Conservation (phyloP, 2,113 vertebrate genomes). For the Mormyrus iriodes region DNA sequence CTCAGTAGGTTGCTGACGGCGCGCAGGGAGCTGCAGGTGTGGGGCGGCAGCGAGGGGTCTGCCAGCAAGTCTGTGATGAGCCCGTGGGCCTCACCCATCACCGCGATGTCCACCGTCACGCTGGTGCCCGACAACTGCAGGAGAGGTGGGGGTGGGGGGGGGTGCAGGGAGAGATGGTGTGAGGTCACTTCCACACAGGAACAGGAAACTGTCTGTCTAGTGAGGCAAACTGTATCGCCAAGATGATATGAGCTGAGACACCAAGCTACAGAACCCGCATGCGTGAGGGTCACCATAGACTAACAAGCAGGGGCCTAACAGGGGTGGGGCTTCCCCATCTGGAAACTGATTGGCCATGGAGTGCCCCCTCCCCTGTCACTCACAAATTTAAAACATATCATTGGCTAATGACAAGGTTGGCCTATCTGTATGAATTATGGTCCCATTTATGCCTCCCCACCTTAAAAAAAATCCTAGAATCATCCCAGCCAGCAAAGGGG, state of each 20-base stretch:
- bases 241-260: not conserved
- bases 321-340: not conserved
- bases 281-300: not conserved
- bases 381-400: not conserved
- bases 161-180: conserved; percentile 68
- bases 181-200: not conserved
- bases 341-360: not conserved
- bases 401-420: not conserved
- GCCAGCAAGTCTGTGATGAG: conserved; percentile 92
- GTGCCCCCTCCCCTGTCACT: not conserved
- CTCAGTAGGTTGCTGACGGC: conserved; percentile 93
- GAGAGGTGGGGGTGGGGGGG: conserved; percentile 91
- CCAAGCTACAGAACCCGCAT: not conserved
- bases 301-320: not conserved
- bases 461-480: not conserved
- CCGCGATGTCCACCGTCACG: conserved; percentile 89
- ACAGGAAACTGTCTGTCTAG: not conserved
- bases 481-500: not conserved
- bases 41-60: conserved; percentile 83
- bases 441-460: not conserved
- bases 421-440: not conserved
- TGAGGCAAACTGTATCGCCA: not conserved
- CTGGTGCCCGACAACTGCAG: conserved; percentile 86
- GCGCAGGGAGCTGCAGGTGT: conserved; percentile 83
- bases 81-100: conserved; percentile 96